Base-by-base conservation (phyloP, 2,113 vertebrate genomes). In the Merops nubicus region DNA sequence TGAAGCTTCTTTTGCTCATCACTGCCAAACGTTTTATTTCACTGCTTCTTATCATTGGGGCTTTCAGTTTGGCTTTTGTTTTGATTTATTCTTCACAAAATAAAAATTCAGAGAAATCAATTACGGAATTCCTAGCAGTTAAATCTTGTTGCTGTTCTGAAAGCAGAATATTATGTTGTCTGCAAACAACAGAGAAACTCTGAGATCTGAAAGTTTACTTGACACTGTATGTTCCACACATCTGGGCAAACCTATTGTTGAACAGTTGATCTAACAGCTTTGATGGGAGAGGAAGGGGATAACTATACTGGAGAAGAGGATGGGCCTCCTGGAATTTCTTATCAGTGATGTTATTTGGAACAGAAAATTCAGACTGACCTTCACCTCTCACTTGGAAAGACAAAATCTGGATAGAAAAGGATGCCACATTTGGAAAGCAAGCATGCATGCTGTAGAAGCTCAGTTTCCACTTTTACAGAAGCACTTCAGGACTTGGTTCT, bases 11-110 rank as follows among this genome's bases (percentile, higher is more conserved):
- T 56, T 73, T 93, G n/a, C 73, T 73, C 22, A 25, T 45, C 54
- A 60, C 77, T 93, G 92, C 86, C 86, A 97, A 88, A 82, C 78
- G 81, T 73, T 96, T 91, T 94, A 56, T 95, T 95, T 92, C 83
- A 36, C 23, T 0, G 0, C 56, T 86, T 86, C 67, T 87, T 69
- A 93, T 40, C 45, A 40, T 5, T 15, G 38, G 22, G 80, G 18
- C 42, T 88, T 83, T 87, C 22, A 33, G 59, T 51, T 50, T 86
- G 67, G 67, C 51, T 89, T 95, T 93, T 88, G 68, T 64, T 91
- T 92, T 85, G 54, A 74, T 91, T 87, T 74, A 48, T 70, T 81
- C 63, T 85, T 75, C 62, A 33, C 40, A 70, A 77, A 85, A 65
- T 56, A 60, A 54, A 86, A 94, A 83, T 69, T 81, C 54, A 68